Percentiles rank a stretch among this genome's conserved stretches.
Conservation (phyloP, 1,140 invertebrate species). For the Bacillus rossius region DNA sequence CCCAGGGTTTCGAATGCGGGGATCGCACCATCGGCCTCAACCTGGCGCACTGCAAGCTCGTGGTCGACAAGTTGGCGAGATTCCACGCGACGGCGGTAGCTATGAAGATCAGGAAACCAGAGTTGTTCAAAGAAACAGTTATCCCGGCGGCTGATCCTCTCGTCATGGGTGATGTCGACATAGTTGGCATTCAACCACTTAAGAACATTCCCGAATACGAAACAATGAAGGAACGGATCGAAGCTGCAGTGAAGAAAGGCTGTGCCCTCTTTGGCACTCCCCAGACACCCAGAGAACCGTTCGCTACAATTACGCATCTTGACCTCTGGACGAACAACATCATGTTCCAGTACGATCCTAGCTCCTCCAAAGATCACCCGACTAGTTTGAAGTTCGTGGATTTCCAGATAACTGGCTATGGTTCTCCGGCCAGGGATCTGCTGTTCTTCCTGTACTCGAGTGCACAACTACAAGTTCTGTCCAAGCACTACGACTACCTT, state of each 20-base stretch:
- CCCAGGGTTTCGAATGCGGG: background rate
- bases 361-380: too few relatives aligned
- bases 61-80: background rate
- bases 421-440: slow-evolving; percentile 20
- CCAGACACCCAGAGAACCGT: slow-evolving; percentile 8
- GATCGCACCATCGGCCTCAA: slow-evolving; percentile 1
- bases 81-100: slow-evolving; percentile 6
- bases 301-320: slow-evolving; percentile 10
- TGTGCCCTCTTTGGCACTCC: background rate
- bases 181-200: background rate
- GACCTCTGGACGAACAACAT: slow-evolving; percentile 18
- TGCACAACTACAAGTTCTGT: background rate
- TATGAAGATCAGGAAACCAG: slow-evolving; percentile 7
- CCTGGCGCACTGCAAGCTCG: slow-evolving; percentile 4
- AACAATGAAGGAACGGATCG: background rate
- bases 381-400: too few relatives aligned
- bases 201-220: slow-evolving; percentile 1
- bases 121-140: background rate
- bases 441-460: slow-evolving; percentile 15
- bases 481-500: slow-evolving; percentile 14
- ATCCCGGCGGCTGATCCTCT: background rate
- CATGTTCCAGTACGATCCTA: slow-evolving; percentile 9
- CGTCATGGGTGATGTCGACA: background rate
- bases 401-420: slow-evolving; percentile 5
- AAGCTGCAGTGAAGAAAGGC: background rate